phyloP scores from a whole-genome alignment of 2,888 invertebrate species.

The Pandemis corylana region DNA sequence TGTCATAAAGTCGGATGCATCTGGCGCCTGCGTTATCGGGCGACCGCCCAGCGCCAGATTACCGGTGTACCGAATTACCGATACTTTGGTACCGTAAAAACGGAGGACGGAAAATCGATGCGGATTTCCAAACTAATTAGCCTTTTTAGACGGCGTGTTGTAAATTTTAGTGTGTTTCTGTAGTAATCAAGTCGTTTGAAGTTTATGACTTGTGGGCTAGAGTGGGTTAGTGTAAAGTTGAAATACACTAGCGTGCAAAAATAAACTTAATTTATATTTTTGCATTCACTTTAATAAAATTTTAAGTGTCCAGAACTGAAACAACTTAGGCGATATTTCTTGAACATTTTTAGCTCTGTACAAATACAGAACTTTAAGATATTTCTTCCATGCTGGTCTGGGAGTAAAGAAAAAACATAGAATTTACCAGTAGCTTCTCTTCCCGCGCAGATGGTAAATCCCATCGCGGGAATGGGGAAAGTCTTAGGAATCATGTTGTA shows the following conservation, averaged over 20 bases:
- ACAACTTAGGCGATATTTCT: neutral
- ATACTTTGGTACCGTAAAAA: neutral
- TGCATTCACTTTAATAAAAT: neutral
- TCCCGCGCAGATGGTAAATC: no score
- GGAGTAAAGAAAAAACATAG: no score
- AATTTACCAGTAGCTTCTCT: no score
- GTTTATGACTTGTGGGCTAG: neutral
- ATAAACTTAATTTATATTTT: no score
- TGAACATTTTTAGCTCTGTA: neutral
- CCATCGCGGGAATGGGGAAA: no score
- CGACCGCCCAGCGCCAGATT: conserved; percentile 40
- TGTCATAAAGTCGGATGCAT: conserved; percentile 63
- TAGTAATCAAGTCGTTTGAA: neutral
- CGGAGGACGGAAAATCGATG: neutral
- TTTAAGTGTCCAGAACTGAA: neutral
- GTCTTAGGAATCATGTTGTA: no score
- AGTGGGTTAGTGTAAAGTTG: neutral
- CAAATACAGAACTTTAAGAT: no score
- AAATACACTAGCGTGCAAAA: neutral
- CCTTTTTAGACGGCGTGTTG: conserved; percentile 2
- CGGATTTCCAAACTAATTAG: conserved; percentile 9
- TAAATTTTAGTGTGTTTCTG: conserved; percentile 8
- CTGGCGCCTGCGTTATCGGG: conserved; percentile 62
- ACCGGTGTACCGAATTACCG: conserved; percentile 5
- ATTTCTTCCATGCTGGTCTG: no score